Evolutionary conservation across 1,140 invertebrate species (phyloP), one percentile per base, ranked within the genome.

Genomic region (Drosophila persimilis): DNA sequence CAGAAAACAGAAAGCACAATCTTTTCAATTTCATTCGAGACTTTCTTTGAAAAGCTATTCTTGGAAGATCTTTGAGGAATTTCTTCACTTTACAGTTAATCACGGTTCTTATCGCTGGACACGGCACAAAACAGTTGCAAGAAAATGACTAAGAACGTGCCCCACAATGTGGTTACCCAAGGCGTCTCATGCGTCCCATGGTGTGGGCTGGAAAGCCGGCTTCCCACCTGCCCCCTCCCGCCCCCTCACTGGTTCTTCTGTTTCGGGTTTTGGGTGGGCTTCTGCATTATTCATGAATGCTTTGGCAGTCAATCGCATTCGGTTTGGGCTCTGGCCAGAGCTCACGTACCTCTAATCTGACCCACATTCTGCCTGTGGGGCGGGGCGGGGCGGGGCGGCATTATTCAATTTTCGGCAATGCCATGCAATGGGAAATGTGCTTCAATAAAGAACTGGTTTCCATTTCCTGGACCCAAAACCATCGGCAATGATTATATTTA

Each of bases 351-450:
- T 70, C 48, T 6, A 45, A 59, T 52, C 46, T 81, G 81, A 86
- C 81, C 83, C 57, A 86, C 73, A 74, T 84, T 69, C 51, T 39
- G 35, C 0, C 35, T 39, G 3, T 13, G 35, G 35, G 1, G 31
- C 5, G 43, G 35, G 24, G 31, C 5, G 43, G 35, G 24, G 44
- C 1, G 0, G 17, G 17, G 20, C 20, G 20, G 26, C 67, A 86
- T 88, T 86, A 88, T 76, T 81, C 62, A 86, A 78, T 83, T 75
- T 73, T 71, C 51, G 64, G 57, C 60, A 59, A 45, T 69, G n/a
- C 53, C 29, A 58, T 67, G 55, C 62, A 52, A 41, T 39, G 17
- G 55, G 65, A 69, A 66, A 31, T 35, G n/a, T 9, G 29, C 29
- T 31, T 31, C 7, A 22, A 35, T 47, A 11, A 7, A 26, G 41